Base-by-base conservation (phyloP, 2,113 vertebrate genomes). In the Saccopteryx leptura region DNA sequence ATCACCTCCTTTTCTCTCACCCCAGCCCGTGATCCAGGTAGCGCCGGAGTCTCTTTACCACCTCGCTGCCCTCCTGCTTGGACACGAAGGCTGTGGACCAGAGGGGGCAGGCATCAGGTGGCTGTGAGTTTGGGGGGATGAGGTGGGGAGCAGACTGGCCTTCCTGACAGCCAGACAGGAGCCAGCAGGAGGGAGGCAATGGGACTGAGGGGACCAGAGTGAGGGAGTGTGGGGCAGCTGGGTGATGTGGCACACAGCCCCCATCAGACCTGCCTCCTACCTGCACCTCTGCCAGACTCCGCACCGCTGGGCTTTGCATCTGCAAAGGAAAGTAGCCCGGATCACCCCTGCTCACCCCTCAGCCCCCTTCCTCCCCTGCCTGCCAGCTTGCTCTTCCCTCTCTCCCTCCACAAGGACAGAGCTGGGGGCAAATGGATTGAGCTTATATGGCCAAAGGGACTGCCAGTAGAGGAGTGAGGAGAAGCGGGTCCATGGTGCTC, bases 81-180 rank as follows among this genome's bases (percentile, higher is more conserved):
- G 98, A 98, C 68, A 98, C 0, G 0, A 99, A 99, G 72, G 98
- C 98, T 98, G 97, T 1, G 1, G 90, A 58, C 86, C 58, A 78
- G 78, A 93, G 71, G 50, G 50, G 39, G 48, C 12, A 23, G 72
- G 46, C 14, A 1, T 82, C 80, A 94, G 86, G 56, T 14, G 33
- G 50, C 8, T 81, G 50, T 2, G 12, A 39, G 85, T 50, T 79
- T 58, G 39, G n/a, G 52, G 31, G 60, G 48, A 19, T 8, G 6
- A 1, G 18, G 58, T 9, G 31, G 76, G 65, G 10, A 50, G 52
- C 1, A 9, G 66, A 58, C 54, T 46, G 66, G 50, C 69, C 11
- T 95, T 52, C 48, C 63, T 28, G 11, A 33, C n/a, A 79, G 72
- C 82, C 87, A 75, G 39, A 23, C 19, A 82, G 60, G 23, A 54